Evolutionary conservation across 1,140 invertebrate species (phyloP), one percentile per base, ranked within the genome.

Genomic region (Xylocopa sonorina): DNA sequence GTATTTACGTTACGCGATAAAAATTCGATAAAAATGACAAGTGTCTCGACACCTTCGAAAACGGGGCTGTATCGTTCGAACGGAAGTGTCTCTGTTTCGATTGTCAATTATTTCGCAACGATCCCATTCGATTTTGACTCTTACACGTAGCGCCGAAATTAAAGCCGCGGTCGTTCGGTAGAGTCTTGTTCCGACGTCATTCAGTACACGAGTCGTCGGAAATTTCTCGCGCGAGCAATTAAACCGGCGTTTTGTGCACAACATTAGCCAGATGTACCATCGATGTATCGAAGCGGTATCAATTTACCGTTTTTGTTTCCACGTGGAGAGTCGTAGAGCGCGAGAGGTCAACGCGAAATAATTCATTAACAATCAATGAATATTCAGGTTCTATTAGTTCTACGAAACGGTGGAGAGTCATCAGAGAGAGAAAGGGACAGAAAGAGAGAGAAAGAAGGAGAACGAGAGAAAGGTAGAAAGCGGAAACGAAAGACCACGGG

Each of bases 361-460:
- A 88, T 88, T 88, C 53, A 87, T 83, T 82, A 87, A 78, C 67
- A 53, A 85, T 86, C 76, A 48, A 79, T 88, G 84, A 83, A 85
- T 86, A 84, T 86, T 81, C 80, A 74, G 78, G 51, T 12, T 34
- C 29, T 41, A 75, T 86, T 82, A 80, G 79, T 80, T 69, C 50
- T 50, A 41, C 34, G n/a, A 63, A 76, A 41, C 50, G 29, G 0
- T 32, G 41, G 18, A 4, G 43, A 12, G 50, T 43, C 21, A 2
- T 3, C 50, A 14, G 7, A 27, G 21, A 72, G 64, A 57, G 43
- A 57, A 64, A 27, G 43, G 10, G 9, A 1, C 1, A n/a, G 5
- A 34, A 18, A 18, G 18, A n/a, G 32, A 12, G 3, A 10, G 12
- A 58, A 21, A 16, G 57, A 34, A n/a, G 29, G 10, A 18, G 9